These are phyloP conservation scores for Nysson spinosus DNA, from an alignment of 2,888 invertebrate species.

Conservation along the genomic window DNA sequence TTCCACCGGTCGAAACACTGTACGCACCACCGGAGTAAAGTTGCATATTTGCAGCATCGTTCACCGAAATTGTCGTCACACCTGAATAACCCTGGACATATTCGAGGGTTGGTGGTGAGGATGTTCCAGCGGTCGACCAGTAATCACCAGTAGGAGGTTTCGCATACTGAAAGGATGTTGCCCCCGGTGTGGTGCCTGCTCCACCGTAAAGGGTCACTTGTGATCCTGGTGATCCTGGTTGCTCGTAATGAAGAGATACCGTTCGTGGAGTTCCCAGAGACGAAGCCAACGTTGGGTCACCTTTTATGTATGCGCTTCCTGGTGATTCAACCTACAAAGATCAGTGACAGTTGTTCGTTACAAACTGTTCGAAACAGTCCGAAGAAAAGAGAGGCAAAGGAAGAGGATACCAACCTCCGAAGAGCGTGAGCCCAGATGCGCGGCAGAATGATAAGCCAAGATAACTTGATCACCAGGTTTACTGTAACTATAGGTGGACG, in stretches of 20 bases:
- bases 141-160: conserved; percentile 76
- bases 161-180: conserved; percentile 80
- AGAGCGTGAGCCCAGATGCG: conserved; percentile 61
- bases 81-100: conserved; percentile 71
- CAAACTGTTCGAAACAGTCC: no score
- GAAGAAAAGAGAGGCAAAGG: no score
- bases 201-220: conserved; percentile 82
- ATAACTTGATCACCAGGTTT: conserved; percentile 69
- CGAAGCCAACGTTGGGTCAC: conserved; percentile 84
- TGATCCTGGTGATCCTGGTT: conserved; percentile 80
- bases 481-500: conserved; percentile 64
- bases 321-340: conserved; percentile 74
- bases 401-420: conserved; percentile 64
- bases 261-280: conserved; percentile 78
- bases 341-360: no score
- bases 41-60: conserved; percentile 66
- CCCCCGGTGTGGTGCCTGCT: conserved; percentile 65
- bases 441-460: conserved; percentile 65
- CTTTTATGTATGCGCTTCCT: conserved; percentile 81
- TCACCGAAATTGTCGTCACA: conserved; percentile 66
- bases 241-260: conserved; percentile 80
- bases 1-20: conserved; percentile 74
- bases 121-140: conserved; percentile 59
- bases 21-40: conserved; percentile 69
- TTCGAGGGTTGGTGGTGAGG: conserved; percentile 65